These are phyloP conservation scores for Silurus meridionalis DNA, from an alignment of 2,113 vertebrate species.

Conservation along the genomic window DNA sequence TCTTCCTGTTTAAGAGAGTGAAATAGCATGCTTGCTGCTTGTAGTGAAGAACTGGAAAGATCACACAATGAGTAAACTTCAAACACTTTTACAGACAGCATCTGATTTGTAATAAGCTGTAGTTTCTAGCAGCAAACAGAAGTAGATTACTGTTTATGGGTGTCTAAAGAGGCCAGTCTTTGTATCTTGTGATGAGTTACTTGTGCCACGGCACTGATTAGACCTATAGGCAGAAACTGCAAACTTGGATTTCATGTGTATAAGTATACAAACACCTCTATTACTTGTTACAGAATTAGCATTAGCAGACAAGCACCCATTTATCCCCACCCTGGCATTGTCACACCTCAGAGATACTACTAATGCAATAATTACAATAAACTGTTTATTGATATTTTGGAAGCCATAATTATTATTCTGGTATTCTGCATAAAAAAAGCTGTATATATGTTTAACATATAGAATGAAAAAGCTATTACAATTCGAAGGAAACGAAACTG, in stretches of 20 bases:
- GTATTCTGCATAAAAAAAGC: not conserved
- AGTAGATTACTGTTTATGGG: constrained; percentile 49
- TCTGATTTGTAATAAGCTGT: constrained; percentile 33
- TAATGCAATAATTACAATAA: not conserved
- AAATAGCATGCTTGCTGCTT: constrained; percentile 14
- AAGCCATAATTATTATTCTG: too few relatives aligned
- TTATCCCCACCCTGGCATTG: not conserved
- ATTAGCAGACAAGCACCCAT: not conserved
- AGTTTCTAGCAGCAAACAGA: constrained; percentile 26
- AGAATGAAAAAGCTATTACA: not conserved
- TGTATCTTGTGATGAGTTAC: constrained; percentile 71
- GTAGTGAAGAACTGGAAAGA: constrained; percentile 23
- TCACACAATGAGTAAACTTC: constrained; percentile 9
- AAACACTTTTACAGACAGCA: constrained; percentile 17
- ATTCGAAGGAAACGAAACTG: not conserved
- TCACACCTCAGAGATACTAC: not conserved
- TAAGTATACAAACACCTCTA: not conserved
- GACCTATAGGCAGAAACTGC: not conserved
- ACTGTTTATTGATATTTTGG: too few relatives aligned
- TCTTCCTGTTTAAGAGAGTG: constrained; percentile 34
- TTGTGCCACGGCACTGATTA: constrained; percentile 67
- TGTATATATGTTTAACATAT: not conserved
- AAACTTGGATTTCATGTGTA: not conserved
- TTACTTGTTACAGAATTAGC: not conserved
- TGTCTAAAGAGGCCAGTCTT: constrained; percentile 62